Percentiles rank a stretch among this genome's conserved stretches.
Evolutionary conservation across 2,888 invertebrate species (phyloP).

Genomic region (Yponomeuta malinellus): DNA sequence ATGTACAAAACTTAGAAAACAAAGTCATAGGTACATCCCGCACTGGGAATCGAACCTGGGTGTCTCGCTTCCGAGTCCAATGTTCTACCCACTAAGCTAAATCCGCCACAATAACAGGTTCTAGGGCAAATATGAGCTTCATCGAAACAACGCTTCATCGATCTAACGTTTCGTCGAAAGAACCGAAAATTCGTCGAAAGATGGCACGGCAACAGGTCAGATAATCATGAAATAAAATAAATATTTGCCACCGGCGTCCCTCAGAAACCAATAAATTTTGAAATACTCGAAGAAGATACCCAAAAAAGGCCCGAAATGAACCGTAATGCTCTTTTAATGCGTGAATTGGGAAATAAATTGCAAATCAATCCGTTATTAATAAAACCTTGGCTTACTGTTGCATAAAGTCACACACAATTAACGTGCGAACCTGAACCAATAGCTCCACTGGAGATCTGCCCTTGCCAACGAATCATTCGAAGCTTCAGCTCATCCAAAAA

Average conservation of each 20-base stretch:
- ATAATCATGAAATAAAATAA: neutral
- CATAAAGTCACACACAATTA: slow-evolving; percentile 39
- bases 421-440: neutral
- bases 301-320: neutral
- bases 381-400: slow-evolving; percentile 26
- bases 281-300: neutral
- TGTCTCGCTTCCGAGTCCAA: too few species aligned
- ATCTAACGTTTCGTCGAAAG: too few species aligned
- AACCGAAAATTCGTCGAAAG: too few species aligned
- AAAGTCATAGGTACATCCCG: too few species aligned
- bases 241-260: neutral
- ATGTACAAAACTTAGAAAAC: too few species aligned
- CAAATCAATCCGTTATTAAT: slow-evolving; percentile 6
- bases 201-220: too few species aligned
- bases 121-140: too few species aligned
- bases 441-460: neutral
- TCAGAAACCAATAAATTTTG: neutral
- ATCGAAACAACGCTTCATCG: too few species aligned
- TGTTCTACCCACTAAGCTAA: too few species aligned
- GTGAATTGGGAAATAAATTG: slow-evolving; percentile 4
- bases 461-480: neutral
- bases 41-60: too few species aligned
- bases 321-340: neutral
- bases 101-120: too few species aligned
- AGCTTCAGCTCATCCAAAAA: neutral